Percentiles rank a stretch among this genome's conserved stretches.
Conservation (phyloP, 2,113 vertebrate species). For the Isurus oxyrinchus region DNA sequence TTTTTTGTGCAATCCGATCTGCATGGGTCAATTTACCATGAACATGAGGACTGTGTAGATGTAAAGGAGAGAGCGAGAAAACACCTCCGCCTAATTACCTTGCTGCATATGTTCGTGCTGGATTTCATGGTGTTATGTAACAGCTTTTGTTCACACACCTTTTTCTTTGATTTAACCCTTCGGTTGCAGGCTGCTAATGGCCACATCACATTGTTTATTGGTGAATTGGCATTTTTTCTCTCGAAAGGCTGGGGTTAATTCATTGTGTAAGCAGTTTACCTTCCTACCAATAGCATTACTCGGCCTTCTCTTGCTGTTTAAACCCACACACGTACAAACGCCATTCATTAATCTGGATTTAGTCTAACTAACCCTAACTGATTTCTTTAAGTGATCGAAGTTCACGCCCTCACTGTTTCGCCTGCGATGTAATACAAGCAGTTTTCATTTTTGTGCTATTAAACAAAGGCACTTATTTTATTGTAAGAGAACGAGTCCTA, state of each 20-base stretch:
- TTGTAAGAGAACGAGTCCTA: not conserved
- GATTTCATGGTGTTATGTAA: not conserved
- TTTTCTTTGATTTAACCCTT: not conserved
- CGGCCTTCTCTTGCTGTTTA: not conserved
- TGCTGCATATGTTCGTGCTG: not conserved
- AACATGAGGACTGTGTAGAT: not conserved
- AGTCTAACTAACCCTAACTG: not conserved
- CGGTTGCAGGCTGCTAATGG: not conserved
- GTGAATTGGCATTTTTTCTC: not conserved
- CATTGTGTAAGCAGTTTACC: not conserved
- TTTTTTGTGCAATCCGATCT: not conserved
- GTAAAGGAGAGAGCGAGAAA: not conserved
- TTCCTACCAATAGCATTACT: not conserved
- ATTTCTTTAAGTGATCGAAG: not conserved
- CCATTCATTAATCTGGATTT: slow-evolving; percentile 11
- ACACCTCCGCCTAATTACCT: not conserved
- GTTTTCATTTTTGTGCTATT: not conserved
- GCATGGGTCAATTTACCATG: not conserved
- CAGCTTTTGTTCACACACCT: not conserved
- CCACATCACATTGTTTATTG: not conserved
- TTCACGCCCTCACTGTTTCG: not conserved
- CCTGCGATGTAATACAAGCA: not conserved
- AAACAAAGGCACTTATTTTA: not conserved
- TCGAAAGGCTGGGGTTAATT: not conserved
- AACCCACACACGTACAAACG: not conserved